Percentiles rank a stretch among this genome's conserved stretches.
Evolutionary conservation across 2,113 vertebrate species (phyloP).

Genomic region (Theropithecus gelada): DNA sequence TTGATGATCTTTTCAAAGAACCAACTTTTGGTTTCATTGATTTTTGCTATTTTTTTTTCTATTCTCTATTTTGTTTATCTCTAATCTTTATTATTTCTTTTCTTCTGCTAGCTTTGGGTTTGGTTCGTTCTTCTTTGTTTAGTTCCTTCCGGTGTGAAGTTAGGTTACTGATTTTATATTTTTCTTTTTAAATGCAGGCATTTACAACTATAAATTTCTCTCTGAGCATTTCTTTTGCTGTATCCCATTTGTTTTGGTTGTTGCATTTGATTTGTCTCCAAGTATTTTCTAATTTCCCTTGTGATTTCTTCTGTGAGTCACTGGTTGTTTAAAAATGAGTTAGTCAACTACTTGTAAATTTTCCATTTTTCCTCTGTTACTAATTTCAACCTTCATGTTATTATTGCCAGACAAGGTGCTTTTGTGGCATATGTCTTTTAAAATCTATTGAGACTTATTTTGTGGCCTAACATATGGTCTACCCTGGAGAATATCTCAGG

Average conservation of each 20-base stretch:
- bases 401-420: neutral
- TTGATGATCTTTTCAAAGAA: neutral
- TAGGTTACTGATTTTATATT: neutral
- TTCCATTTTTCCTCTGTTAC: neutral
- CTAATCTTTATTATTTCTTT: neutral
- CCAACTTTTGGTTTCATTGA: neutral
- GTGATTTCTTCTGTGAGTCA: neutral
- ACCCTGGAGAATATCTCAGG: neutral
- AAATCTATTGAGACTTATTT: neutral
- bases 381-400: neutral
- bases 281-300: neutral
- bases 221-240: neutral
- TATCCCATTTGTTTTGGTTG: neutral
- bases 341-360: neutral
- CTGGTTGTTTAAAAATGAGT: neutral
- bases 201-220: neutral
- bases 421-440: neutral
- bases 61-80: neutral
- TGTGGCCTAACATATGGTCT: neutral
- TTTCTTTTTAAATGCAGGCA: neutral
- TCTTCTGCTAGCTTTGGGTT: neutral
- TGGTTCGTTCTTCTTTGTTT: neutral
- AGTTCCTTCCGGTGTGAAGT: neutral
- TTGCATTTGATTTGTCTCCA: neutral
- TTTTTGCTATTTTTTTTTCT: neutral